Evolutionary conservation across 1,140 invertebrate genomes (phyloP), one percentile per base, ranked within the genome.

Genomic region (Proctacanthus coquilletti): DNA sequence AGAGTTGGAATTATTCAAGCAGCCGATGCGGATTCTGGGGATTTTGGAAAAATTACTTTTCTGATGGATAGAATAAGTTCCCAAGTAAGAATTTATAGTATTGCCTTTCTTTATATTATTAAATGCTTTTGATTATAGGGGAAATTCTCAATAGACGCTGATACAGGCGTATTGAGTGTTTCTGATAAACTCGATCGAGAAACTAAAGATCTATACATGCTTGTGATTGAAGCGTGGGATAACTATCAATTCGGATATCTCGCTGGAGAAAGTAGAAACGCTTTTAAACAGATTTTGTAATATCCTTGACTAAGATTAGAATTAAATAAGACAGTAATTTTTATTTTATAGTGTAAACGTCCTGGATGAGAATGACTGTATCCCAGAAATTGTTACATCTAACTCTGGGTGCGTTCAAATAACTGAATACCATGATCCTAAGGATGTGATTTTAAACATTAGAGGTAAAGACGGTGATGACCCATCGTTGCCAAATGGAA

Each of bases 151-250:
- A 84, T 95, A 45, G 79, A 93, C 59, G 71, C 84, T 1, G 82
- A 89, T 35, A 84, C 79, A 3, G 88, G 88, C 2, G 70, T 77
- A 0, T 51, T 92, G 3, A 81, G 72, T 33, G 77, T 93, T 2
- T 72, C 81, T 0, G 83, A 86, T 47, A 62, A 60, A 29, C 53
- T 94, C n/a, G 84, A 94, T 54, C 69, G 89, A 45, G 87, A 94
- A 64, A 70, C 74, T 1, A 75, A 74, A 45, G 63, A 68, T 32
- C 70, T 64, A 5, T 93, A 88, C 55, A 74, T 79, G 41, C 62
- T 94, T 8, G 80, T 93, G 0, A 77, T 92, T 9, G 85, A 94
- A 61, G 88, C 86, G 2, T 91, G 85, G 83, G 89, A 94, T 56
- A 93, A 93, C 61, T 92, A 91, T 61, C 84, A 91, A 51, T 91